Conservation (phyloP, 2,797 vertebrate species). For the Arctocebus calabarensis region DNA sequence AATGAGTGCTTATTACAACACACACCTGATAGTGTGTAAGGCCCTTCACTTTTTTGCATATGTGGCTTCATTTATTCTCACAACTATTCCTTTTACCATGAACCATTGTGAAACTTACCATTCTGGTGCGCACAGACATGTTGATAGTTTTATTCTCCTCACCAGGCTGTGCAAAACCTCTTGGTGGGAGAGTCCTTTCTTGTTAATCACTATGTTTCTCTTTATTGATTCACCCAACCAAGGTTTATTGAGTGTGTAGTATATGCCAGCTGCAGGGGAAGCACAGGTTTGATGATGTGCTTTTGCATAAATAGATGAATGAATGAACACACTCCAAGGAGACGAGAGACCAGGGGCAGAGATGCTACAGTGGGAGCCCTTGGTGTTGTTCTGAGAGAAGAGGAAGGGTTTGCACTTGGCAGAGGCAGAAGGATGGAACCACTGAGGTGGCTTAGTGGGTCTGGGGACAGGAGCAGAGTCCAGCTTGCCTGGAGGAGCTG, state of each 20-base stretch:
- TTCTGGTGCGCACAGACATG: rapidly evolving
- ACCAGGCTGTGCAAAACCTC: rapidly evolving
- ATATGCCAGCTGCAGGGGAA: too few species aligned
- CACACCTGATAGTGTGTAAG: rapidly evolving
- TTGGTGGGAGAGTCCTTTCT: background rate
- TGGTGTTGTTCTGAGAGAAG: rapidly evolving
- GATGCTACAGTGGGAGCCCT: background rate
- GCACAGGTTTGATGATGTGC: too few species aligned
- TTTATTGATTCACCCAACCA: background rate
- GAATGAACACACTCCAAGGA: rapidly evolving
- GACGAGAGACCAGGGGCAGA: rapidly evolving
- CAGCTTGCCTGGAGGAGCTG: rapidly evolving
- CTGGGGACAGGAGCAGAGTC: rapidly evolving
- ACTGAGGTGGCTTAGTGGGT: rapidly evolving
- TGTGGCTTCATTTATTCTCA: background rate
- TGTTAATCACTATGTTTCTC: rapidly evolving
- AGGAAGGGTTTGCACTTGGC: rapidly evolving
- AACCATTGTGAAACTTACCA: background rate
- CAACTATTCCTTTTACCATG: rapidly evolving
- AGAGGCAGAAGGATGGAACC: background rate
- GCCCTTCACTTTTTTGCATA: too few species aligned
- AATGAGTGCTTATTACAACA: rapidly evolving
- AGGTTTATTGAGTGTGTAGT: background rate
- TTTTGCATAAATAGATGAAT: background rate
- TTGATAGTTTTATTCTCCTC: background rate